These are phyloP conservation scores for Aphaenogaster rudis DNA, from an alignment of 1,140 invertebrate genomes.

Conservation along the genomic window DNA sequence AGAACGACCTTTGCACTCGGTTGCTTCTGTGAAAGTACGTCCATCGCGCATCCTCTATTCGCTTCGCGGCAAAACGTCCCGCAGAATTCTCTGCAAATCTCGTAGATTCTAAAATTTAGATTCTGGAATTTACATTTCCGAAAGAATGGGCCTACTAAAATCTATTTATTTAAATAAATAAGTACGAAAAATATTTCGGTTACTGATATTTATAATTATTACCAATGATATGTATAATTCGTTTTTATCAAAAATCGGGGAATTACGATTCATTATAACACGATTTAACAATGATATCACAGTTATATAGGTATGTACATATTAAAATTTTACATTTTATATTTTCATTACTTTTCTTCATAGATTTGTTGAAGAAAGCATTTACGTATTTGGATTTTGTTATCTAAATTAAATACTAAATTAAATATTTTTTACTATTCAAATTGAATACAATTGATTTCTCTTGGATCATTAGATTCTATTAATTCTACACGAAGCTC, in stretches of 20 bases:
- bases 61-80: background rate
- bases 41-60: slow-evolving; percentile 51
- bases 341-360: background rate
- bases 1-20: slow-evolving; percentile 75
- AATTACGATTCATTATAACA: background rate
- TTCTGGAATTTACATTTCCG: background rate
- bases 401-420: slow-evolving; percentile 11
- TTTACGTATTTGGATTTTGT: background rate
- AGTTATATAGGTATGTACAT: background rate
- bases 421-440: too few species aligned
- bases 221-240: background rate
- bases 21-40: slow-evolving; percentile 76
- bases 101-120: background rate
- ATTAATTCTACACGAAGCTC: slow-evolving; percentile 13
- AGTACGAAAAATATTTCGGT: background rate
- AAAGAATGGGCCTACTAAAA: background rate
- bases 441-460: background rate
- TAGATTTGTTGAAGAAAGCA: background rate
- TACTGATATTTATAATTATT: background rate
- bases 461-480: background rate
- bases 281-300: background rate
- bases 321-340: background rate
- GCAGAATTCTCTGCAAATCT: background rate
- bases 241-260: background rate
- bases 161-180: background rate